Percentiles rank a stretch among this genome's conserved stretches.
Conservation (phyloP, 2,888 invertebrate genomes). For the Macrophya alboannulata region DNA sequence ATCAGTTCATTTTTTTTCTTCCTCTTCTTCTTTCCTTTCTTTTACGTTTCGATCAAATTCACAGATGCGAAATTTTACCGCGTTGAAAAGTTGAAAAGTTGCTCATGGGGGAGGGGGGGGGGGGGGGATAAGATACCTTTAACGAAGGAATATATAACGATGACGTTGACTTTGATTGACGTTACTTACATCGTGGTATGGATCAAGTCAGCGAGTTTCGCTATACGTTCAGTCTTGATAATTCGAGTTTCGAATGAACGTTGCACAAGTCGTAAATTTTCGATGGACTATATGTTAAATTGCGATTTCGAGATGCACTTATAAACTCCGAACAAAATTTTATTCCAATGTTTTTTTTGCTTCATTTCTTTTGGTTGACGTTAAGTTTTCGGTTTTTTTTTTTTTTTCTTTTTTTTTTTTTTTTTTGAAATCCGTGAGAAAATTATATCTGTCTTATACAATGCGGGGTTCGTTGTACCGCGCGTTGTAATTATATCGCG, state of each 20-base stretch:
- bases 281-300: not conserved
- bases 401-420: not conserved
- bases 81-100: too few relatives aligned
- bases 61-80: too few relatives aligned
- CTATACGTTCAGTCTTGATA: too few relatives aligned
- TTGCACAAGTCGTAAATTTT: not conserved
- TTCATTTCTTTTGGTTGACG: not conserved
- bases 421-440: not conserved
- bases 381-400: too few relatives aligned
- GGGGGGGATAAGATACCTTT: not conserved
- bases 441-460: not conserved
- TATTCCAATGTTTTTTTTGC: not conserved
- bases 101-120: too few relatives aligned
- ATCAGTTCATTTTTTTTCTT: not conserved
- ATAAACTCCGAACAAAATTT: not conserved
- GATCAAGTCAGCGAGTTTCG: not conserved
- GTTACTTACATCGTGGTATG: not conserved
- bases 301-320: not conserved
- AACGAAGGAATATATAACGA: not conserved
- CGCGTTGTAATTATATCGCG: not conserved
- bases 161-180: conserved; percentile 43
- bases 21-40: too few relatives aligned
- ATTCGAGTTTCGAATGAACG: not conserved
- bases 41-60: too few relatives aligned
- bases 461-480: not conserved